Percentiles rank a stretch among this genome's conserved stretches.
Conservation (phyloP, 1,140 invertebrate genomes). For the Leptonema lineaticorne region DNA sequence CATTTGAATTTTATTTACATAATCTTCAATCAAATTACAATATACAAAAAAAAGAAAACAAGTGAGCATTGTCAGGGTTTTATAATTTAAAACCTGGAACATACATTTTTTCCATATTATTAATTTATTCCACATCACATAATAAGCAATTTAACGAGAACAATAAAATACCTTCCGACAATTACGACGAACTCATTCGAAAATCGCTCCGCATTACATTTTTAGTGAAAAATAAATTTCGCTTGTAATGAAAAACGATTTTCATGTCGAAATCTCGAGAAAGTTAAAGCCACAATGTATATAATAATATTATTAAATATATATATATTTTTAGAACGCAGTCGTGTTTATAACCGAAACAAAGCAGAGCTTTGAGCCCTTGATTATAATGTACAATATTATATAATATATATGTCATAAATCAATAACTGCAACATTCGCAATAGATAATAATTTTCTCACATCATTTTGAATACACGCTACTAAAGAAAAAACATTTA, state of each 20-base stretch:
- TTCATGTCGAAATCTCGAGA: constrained; percentile 1
- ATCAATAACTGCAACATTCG: constrained; percentile 27
- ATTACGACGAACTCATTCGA: neutral
- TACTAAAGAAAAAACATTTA: constrained; percentile 3
- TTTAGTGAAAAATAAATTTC: neutral
- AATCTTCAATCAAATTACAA: constrained; percentile 32
- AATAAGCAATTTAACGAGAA: constrained; percentile 30
- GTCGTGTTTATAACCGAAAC: constrained; percentile 7
- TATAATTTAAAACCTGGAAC: constrained; percentile 23
- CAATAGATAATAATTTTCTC: constrained; percentile 22
- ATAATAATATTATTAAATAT: too few species aligned
- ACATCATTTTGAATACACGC: neutral
- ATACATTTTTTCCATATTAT: constrained; percentile 10
- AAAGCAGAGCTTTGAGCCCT: constrained; percentile 23
- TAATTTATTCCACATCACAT: neutral
- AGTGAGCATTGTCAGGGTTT: constrained; percentile 34
- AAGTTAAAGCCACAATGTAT: constrained; percentile 23
- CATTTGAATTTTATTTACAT: constrained; percentile 39
- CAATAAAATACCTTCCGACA: constrained; percentile 17
- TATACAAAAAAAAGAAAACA: constrained; percentile 36
- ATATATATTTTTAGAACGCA: constrained; percentile 13
- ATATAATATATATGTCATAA: constrained; percentile 12
- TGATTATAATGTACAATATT: constrained; percentile 7
- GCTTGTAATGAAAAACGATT: neutral
- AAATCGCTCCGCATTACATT: neutral